Evolutionary conservation across 2,113 vertebrate species (phyloP), one percentile per base, ranked within the genome.

Genomic region (Noturus placidus): DNA sequence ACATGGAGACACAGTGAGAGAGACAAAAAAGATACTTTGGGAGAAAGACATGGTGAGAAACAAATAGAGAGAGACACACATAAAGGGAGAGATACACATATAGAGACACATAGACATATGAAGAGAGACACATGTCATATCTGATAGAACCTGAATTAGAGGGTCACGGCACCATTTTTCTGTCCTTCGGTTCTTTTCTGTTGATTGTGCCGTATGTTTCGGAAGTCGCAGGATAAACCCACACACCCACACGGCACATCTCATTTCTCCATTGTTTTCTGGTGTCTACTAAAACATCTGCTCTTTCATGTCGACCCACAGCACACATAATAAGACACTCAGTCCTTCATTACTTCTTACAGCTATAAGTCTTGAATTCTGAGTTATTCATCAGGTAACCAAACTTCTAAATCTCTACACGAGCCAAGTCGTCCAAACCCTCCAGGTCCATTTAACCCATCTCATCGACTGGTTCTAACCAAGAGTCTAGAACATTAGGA

Each of bases 391-490:
- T 54, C 3, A 65, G 17, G 27, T 7, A 50, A 15, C 57, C 42
- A 46, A 86, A 27, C 57, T 25, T 15, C 77, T 59, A 42, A 15
- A 78, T n/a, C 3, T n/a, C 10, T 27, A 14, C 42, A 50, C 15
- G 27, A 46, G 78, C 9, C 11, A 9, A 76, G 6, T 54, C 7
- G 15, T 79, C 11, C 13, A 38, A 77, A 74, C 22, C 22, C 70
- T 46, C 4, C 15, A 19, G 25, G 46, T 65, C 57, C 46, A 65
- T 61, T 65, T 33, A 56, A 42, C 11, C 9, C 17, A 46, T 61
- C 70, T 80, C 59, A 57, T 78, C 63, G 86, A 74, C 80, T 77
- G 33, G 35, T 74, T 79, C 84, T 90, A 82, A 90, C 76, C 33
- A 84, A 56, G 65, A 76, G 70, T 76, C 85, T 56, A 61, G 80